A percentile compares a stretch with the other conserved stretches of the same genome.
Evolutionary conservation across 2,797 vertebrate species (phyloP).

Genomic region (Eupleurogrammus muticus): DNA sequence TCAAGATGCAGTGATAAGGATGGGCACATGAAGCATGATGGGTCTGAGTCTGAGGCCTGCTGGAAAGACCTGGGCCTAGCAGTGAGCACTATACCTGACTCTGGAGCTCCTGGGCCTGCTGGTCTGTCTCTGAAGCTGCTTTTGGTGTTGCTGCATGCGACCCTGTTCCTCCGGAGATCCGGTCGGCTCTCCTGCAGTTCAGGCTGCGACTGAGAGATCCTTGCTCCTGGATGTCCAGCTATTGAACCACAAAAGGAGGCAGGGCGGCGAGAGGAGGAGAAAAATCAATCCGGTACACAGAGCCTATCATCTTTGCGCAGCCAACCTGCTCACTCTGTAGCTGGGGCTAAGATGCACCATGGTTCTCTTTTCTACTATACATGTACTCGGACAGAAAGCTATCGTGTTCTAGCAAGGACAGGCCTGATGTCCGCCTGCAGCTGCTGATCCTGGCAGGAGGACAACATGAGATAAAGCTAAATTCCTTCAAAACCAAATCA

Average conservation of each 20-base stretch:
- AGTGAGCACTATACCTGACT: slow-evolving; percentile 83
- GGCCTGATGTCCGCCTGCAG: slow-evolving; percentile 40
- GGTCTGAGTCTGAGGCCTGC: slow-evolving; percentile 66
- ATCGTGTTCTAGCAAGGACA: slow-evolving; percentile 35
- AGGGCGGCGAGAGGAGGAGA: slow-evolving; percentile 85
- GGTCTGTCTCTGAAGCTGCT: slow-evolving; percentile 70
- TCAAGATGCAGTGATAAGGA: slow-evolving; percentile 27
- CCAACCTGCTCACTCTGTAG: slow-evolving; percentile 57
- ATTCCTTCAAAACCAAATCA: slow-evolving; percentile 29
- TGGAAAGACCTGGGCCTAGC: slow-evolving; percentile 61
- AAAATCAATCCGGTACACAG: slow-evolving; percentile 92
- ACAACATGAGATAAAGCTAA: slow-evolving; percentile 4
- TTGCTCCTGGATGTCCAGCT: slow-evolving; percentile 93
- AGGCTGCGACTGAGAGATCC: slow-evolving; percentile 89
- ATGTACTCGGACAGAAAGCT: slow-evolving; percentile 40
- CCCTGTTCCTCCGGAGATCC: slow-evolving; percentile 84
- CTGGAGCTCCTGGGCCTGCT: slow-evolving; percentile 76
- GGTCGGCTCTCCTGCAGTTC: slow-evolving; percentile 86
- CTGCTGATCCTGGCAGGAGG: slow-evolving; percentile 19
- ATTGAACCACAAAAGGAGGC: slow-evolving; percentile 92
- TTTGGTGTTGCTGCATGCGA: slow-evolving; percentile 74
- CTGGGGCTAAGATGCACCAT: slow-evolving; percentile 52
- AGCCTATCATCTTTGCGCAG: slow-evolving; percentile 83
- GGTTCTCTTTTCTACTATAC: slow-evolving; percentile 35
- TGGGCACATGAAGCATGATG: slow-evolving; percentile 47